Evolutionary conservation across 64 coral and sea anemone species (phyloP), one percentile per base, ranked within the genome.

Genomic region (Astreopora myriophthalma): DNA sequence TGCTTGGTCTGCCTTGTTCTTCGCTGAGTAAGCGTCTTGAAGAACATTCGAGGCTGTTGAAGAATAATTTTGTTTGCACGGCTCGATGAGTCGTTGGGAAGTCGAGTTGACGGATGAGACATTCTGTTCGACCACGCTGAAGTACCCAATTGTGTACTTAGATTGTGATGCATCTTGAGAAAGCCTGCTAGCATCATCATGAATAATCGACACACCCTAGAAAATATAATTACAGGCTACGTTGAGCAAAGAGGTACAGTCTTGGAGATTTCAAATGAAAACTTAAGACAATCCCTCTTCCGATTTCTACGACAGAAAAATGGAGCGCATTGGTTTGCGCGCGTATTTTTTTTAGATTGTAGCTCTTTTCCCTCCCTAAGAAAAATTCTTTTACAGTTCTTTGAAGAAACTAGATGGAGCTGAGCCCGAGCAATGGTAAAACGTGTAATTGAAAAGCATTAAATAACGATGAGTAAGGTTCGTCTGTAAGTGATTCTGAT

Each of bases 61-160:
- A 14, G 95, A 90, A 82, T 94, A 96, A 48, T 94, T 96, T 48
- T 33, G 55, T 42, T 73, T 80, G 14, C 95, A 96, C 3, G 87
- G 65, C 27, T 72, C 20, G 40, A 89, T 85, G 20, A 48, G 34
- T 40, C 26, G 71, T 68, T 94, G 33, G 6, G 79, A 84, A 1
- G 48, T 44, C 17, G 80, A 74, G 17, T 44, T 38, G 2, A 73
- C 74, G 6, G 20, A 10, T 4, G 91, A 80, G 17, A 46, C 60
- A 30, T 87, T 96, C 23, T 66, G 79, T 36, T 60, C 63, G 34
- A 90, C 36, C 17, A n/a, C 20, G 5, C 26, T 30, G 10, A 85
- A 44, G 35, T 90, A 94, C 3, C 14, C 42, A 51, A 70, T 48
- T 31, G 82, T 94, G 58, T 94, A 85, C 52, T 86, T 93, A 34